phyloP scores from a whole-genome alignment of 2,888 invertebrate species.

The Drosophila cognata region DNA sequence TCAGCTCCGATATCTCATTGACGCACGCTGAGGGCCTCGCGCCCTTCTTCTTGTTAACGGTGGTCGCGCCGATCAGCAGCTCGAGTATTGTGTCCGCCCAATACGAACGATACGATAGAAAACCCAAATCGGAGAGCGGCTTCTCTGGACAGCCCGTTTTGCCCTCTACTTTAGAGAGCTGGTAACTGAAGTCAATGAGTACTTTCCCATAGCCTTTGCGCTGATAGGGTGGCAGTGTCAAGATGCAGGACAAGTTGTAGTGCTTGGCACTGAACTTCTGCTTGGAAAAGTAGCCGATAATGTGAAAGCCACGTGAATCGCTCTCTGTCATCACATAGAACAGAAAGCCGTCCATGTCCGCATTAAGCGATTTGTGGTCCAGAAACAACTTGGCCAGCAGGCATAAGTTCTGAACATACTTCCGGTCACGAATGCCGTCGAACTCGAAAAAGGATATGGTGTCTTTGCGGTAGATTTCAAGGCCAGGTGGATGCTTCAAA shows the following conservation, averaged over 20 bases:
- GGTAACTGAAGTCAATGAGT: constrained; percentile 99
- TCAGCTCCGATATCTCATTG: constrained; percentile 98
- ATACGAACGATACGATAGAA: constrained; percentile 98
- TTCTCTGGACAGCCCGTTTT: constrained; percentile 99
- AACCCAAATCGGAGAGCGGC: constrained; percentile 97
- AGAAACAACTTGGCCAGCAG: constrained; percentile 97
- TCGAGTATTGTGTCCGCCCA: constrained; percentile 99
- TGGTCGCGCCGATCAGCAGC: constrained; percentile 93
- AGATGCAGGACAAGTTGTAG: constrained; percentile 97
- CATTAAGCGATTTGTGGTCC: constrained; percentile 99
- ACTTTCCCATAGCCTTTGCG: constrained; percentile 99
- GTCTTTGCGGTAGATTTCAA: constrained; percentile 97
- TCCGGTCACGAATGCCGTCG: constrained; percentile 98
- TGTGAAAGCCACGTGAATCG: constrained; percentile 97
- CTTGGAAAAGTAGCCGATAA: constrained; percentile 99
- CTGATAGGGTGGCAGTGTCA: constrained; percentile 99
- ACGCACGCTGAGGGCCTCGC: constrained; percentile 97
- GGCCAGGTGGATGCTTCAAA: constrained; percentile 94
- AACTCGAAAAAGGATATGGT: constrained; percentile 99
- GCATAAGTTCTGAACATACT: constrained; percentile 98
- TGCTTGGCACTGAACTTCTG: constrained; percentile 99
- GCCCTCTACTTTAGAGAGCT: constrained; percentile 98
- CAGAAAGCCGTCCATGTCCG: constrained; percentile 99
- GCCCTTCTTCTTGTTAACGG: constrained; percentile 90
- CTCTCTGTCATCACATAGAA: constrained; percentile 94